phyloP scores from a whole-genome alignment of 2,797 vertebrate genomes.

The Pseudochirops corinnae region DNA sequence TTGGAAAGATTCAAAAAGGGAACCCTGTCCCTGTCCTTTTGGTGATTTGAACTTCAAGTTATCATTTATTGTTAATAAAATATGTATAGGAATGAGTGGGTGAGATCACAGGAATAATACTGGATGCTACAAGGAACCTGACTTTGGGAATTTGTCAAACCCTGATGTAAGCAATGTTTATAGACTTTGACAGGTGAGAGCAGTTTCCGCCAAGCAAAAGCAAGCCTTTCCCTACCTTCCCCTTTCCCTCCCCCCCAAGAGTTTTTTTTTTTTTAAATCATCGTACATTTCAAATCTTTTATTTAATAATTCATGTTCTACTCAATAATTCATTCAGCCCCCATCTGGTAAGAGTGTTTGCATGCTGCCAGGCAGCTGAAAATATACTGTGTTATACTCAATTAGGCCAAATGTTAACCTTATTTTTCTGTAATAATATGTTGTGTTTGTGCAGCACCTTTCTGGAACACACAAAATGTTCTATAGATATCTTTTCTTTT shows the following conservation, averaged over 20 bases:
- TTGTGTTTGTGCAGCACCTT: constrained; percentile 72
- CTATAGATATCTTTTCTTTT: not conserved
- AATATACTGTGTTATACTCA: constrained; percentile 70
- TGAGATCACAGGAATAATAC: not conserved
- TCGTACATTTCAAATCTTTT: constrained; percentile 71
- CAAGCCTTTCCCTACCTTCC: constrained; percentile 59
- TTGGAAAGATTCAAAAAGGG: not conserved
- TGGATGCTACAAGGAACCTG: not conserved
- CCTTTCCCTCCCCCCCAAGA: constrained; percentile 49
- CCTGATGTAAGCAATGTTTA: constrained; percentile 39
- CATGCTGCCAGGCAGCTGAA: constrained; percentile 78
- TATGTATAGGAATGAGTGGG: not conserved
- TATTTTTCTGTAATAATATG: constrained; percentile 71
- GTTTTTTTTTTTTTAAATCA: constrained; percentile 17
- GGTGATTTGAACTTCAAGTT: not conserved
- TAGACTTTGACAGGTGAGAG: constrained; percentile 67
- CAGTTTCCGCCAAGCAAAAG: constrained; percentile 70
- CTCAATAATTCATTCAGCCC: constrained; percentile 81
- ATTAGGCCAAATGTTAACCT: constrained; percentile 75
- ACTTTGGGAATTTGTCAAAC: not conserved
- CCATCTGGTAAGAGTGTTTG: constrained; percentile 79
- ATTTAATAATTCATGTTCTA: constrained; percentile 82
- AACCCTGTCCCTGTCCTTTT: not conserved
- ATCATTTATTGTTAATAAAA: not conserved
- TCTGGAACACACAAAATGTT: constrained; percentile 40